Evolutionary conservation across 2,797 vertebrate genomes (phyloP).

Genomic region (Galaxias olidus): DNA sequence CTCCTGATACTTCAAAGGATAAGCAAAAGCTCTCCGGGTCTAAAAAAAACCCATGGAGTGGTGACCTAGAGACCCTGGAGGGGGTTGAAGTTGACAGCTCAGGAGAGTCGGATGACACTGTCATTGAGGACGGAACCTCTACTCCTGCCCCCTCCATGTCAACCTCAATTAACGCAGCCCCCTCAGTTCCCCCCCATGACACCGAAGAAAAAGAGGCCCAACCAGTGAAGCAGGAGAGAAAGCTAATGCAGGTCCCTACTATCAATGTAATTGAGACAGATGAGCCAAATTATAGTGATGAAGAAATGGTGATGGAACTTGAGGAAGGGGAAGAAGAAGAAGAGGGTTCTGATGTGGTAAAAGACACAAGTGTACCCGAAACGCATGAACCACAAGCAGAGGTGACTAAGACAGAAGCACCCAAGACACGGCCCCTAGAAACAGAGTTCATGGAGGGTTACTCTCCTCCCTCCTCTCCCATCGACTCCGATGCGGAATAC

Average conservation of each 20-base stretch:
- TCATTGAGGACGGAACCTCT: constrained; percentile 78
- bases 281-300: constrained; percentile 78
- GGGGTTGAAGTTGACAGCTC: constrained; percentile 83
- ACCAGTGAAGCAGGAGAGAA: constrained; percentile 57
- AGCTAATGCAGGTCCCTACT: constrained; percentile 74
- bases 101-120: constrained; percentile 88
- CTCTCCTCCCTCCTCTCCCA: constrained; percentile 63
- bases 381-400: constrained; percentile 31
- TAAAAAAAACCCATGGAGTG: constrained; percentile 39
- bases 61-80: constrained; percentile 60
- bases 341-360: constrained; percentile 58
- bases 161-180: neutral
- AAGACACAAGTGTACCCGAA: constrained; percentile 42
- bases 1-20: constrained; percentile 8
- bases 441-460: constrained; percentile 64
- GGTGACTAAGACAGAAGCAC: constrained; percentile 27
- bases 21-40: constrained; percentile 33
- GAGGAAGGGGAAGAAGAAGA: constrained; percentile 55
- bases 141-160: neutral
- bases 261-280: constrained; percentile 82
- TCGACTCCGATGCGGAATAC: constrained; percentile 64
- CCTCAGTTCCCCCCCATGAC: constrained; percentile 6
- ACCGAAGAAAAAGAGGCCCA: constrained; percentile 40
- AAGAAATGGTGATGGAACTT: constrained; percentile 64
- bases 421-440: constrained; percentile 53